These are phyloP conservation scores for Enteromius treurensis DNA, from an alignment of 2,797 vertebrate species.

Conservation along the genomic window DNA sequence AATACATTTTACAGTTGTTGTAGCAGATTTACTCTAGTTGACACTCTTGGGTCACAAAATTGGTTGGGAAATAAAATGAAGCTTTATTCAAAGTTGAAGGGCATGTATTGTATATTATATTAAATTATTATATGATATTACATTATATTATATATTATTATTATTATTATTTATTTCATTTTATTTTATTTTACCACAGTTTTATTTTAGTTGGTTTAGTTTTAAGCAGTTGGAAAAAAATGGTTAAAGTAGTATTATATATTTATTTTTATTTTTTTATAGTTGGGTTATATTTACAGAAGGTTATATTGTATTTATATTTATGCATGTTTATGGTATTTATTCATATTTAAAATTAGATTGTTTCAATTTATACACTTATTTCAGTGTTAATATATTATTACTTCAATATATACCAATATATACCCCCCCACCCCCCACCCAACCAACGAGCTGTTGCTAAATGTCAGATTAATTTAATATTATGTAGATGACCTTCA, in stretches of 20 bases:
- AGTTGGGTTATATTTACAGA: too few species aligned
- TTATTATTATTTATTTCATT: not conserved
- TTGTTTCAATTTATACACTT: not conserved
- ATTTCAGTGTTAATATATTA: not conserved
- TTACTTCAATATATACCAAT: too few species aligned
- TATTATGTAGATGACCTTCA: not conserved
- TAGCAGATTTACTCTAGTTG: not conserved
- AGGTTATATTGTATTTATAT: too few species aligned
- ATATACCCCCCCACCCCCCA: too few species aligned
- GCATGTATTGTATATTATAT: not conserved
- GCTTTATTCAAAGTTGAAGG: not conserved
- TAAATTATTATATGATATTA: not conserved
- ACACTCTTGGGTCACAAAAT: not conserved
- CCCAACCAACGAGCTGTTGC: not conserved
- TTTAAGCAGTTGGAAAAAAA: not conserved
- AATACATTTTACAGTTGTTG: slow-evolving; percentile 20
- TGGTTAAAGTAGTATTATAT: not conserved
- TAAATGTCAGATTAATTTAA: not conserved
- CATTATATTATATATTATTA: too few species aligned
- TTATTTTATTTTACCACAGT: not conserved
- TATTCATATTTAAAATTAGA: too few species aligned
- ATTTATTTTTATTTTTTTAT: too few species aligned
- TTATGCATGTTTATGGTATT: too few species aligned
- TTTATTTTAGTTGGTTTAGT: not conserved
- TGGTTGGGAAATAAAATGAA: not conserved